phyloP scores from a whole-genome alignment of 2,888 invertebrate genomes.

The Dicyrtoma fusca region DNA sequence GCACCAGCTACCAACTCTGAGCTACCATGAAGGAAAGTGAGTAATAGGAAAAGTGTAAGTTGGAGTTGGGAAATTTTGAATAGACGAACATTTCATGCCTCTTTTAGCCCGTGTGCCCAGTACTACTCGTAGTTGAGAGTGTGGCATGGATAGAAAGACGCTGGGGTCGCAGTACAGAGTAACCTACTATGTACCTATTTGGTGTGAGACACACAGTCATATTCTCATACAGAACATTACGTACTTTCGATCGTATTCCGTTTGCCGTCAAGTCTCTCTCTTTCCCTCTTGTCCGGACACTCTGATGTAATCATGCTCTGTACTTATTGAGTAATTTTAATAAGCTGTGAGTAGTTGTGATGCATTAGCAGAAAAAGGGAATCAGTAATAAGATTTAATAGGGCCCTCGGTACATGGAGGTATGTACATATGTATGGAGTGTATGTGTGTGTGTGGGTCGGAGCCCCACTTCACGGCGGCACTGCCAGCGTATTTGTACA shows the following conservation, averaged over 20 bases:
- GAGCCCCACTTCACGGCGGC: background rate
- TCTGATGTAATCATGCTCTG: background rate
- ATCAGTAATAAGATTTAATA: background rate
- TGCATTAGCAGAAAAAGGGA: slow-evolving; percentile 5
- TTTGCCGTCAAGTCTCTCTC: background rate
- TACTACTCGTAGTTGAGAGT: too few relatives aligned
- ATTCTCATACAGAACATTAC: too few relatives aligned
- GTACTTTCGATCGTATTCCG: too few relatives aligned
- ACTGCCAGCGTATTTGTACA: too few relatives aligned
- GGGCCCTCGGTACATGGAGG: background rate
- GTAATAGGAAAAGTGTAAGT: background rate
- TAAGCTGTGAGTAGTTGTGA: slow-evolving; percentile 19
- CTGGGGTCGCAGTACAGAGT: too few relatives aligned
- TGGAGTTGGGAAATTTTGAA: background rate
- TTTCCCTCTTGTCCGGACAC: background rate
- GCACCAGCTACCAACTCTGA: too few relatives aligned
- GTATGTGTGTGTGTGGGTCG: background rate
- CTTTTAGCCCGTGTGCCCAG: too few relatives aligned
- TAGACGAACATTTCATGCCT: too few relatives aligned
- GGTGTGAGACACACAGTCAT: too few relatives aligned
- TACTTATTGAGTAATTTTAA: slow-evolving; percentile 19
- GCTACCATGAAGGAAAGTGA: background rate
- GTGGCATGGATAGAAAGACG: too few relatives aligned
- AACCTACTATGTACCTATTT: too few relatives aligned
- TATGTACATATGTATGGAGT: background rate